Conservation (phyloP, 2,888 invertebrate species). For the Stenotaenia linearis region DNA sequence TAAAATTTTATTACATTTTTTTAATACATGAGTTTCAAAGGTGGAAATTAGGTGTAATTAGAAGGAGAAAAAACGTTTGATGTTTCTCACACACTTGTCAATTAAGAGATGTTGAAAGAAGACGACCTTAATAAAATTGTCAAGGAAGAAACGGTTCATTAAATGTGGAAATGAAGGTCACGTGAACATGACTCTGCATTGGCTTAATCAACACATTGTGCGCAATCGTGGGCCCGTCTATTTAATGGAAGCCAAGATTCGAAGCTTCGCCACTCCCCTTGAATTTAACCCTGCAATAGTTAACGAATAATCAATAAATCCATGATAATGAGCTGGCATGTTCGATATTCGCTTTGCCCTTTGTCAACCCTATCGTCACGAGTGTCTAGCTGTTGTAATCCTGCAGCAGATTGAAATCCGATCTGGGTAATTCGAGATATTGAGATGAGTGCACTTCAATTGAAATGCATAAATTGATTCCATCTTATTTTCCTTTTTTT, state of each 20-base stretch:
- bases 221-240: neutral
- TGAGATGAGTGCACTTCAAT: neutral
- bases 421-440: neutral
- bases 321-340: neutral
- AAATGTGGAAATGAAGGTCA: neutral
- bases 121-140: neutral
- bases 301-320: neutral
- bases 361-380: neutral
- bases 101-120: neutral
- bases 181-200: neutral
- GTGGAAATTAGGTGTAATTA: neutral
- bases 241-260: too few species aligned
- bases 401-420: neutral
- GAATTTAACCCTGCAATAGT: neutral
- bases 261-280: too few species aligned
- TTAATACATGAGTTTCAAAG: too few species aligned
- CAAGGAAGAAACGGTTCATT: neutral
- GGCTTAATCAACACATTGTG: neutral
- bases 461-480: too few species aligned
- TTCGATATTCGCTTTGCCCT: neutral
- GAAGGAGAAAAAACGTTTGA: neutral
- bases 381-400: too few species aligned
- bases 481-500: too few species aligned
- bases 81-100: neutral
- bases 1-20: too few species aligned